phyloP scores from a whole-genome alignment of 2,888 invertebrate genomes.

The Stomorhina lunata region DNA sequence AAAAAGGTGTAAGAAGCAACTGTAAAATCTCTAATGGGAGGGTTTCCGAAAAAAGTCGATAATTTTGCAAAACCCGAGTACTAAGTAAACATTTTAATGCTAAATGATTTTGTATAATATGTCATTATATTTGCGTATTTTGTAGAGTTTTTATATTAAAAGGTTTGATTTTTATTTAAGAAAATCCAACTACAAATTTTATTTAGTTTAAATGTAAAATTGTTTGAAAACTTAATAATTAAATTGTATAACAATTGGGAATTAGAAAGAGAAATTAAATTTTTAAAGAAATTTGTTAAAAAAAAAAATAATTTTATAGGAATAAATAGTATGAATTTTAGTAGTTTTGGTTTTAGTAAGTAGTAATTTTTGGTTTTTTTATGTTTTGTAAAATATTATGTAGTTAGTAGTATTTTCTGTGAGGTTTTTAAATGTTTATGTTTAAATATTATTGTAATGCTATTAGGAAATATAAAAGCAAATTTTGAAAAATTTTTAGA shows the following conservation, averaged over 20 bases:
- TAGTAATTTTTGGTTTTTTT: constrained; percentile 13
- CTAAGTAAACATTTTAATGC: too few relatives aligned
- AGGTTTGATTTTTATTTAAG: too few relatives aligned
- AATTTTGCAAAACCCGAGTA: too few relatives aligned
- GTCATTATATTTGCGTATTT: too few relatives aligned
- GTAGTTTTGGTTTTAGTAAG: background rate
- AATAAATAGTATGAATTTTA: background rate
- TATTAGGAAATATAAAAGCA: constrained; percentile 16
- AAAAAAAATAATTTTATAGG: background rate
- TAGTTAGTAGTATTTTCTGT: constrained; percentile 2
- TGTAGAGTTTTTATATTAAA: too few relatives aligned
- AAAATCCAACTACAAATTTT: too few relatives aligned
- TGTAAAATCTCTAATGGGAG: too few relatives aligned
- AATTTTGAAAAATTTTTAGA: background rate
- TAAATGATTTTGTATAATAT: too few relatives aligned
- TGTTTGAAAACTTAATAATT: background rate
- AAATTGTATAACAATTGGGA: background rate
- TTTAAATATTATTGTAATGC: background rate
- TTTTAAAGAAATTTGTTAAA: background rate
- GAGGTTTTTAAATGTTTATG: background rate
- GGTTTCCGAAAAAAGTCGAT: too few relatives aligned
- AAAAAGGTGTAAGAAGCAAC: too few relatives aligned
- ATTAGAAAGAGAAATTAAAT: too few relatives aligned
- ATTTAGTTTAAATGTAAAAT: constrained; percentile 35
- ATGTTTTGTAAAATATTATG: background rate